Evolutionary conservation across 2,113 vertebrate genomes (phyloP), one percentile per base, ranked within the genome.

Genomic region (Sorex araneus): DNA sequence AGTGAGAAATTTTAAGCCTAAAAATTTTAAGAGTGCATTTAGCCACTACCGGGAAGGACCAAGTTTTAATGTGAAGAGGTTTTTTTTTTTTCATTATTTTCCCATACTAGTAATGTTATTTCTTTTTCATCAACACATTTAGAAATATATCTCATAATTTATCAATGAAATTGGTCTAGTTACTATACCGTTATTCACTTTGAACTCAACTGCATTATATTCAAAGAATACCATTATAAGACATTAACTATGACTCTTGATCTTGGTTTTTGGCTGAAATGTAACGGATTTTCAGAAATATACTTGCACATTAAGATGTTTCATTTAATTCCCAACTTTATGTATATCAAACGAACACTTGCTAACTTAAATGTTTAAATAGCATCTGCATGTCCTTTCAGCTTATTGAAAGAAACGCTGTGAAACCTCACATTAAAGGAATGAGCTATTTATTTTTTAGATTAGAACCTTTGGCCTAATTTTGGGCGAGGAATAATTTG

Each of bases 401-500:
- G 67, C 88, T 75, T 69, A 50, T 15, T 79, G 11, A 71, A n/a
- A 47, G 40, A 81, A 50, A 57, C 4, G 23, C 40, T 60, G 34
- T 27, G 15, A 32, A 77, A 30, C 67, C 11, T 69, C 15, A 25
- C 67, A 15, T 40, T 75, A 47, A 9, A 63, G 6, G 90, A 90
- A 86, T 82, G 8, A 36, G 19, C 57, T 57, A 84, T 30, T 84
- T 89, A 32, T 89, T 74, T 60, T 77, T 88, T 76, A 74, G 90
- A 57, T 13, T 9, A 67, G 19, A 82, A 27, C 3, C 70, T 83
- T 81, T 34, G 60, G 43, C n/a, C 30, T 32, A 28, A 57, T 28
- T 34, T 81, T 76, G 57, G 57, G 57, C 40, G 32, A 32, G 15
- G 60, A 40, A 81, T 64, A 32, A 76, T 70, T n/a, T 60, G 50